Conservation (phyloP, 2,797 vertebrate genomes). For the Poecilia velifera region DNA sequence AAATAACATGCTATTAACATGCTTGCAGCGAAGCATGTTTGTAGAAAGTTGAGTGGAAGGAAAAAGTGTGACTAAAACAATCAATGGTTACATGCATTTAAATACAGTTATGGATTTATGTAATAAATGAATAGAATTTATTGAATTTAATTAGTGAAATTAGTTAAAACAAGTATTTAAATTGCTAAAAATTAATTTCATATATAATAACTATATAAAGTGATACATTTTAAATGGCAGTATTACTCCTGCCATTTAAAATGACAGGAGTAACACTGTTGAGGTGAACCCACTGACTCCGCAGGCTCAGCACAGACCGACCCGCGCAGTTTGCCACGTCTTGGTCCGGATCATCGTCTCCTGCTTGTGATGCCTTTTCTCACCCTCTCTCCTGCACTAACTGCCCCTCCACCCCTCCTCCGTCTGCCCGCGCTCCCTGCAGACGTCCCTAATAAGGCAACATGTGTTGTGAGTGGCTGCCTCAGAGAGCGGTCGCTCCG, state of each 20-base stretch:
- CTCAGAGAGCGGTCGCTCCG: constrained; percentile 55
- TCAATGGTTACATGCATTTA: neutral
- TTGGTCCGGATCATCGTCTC: constrained; percentile 18
- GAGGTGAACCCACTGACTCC: neutral
- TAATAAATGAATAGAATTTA: no score
- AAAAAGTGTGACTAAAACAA: no score
- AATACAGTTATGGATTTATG: no score
- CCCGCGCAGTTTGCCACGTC: neutral
- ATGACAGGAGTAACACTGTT: neutral
- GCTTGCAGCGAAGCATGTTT: no score
- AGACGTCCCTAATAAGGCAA: constrained; percentile 80
- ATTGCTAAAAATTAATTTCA: neutral
- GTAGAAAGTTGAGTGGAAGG: no score
- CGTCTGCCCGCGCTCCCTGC: constrained; percentile 47
- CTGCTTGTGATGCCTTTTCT: constrained; percentile 44
- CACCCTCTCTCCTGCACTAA: constrained; percentile 48
- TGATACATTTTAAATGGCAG: no score
- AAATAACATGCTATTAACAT: no score
- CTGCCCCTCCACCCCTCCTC: constrained; percentile 10
- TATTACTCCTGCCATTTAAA: neutral
- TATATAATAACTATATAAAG: neutral
- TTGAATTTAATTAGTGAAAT: no score
- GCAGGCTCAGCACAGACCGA: neutral
- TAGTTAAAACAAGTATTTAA: neutral
- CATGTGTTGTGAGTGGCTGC: constrained; percentile 80